Evolutionary conservation across 2,113 vertebrate genomes (phyloP), one percentile per base, ranked within the genome.

Genomic region (Argyrosomus japonicus): DNA sequence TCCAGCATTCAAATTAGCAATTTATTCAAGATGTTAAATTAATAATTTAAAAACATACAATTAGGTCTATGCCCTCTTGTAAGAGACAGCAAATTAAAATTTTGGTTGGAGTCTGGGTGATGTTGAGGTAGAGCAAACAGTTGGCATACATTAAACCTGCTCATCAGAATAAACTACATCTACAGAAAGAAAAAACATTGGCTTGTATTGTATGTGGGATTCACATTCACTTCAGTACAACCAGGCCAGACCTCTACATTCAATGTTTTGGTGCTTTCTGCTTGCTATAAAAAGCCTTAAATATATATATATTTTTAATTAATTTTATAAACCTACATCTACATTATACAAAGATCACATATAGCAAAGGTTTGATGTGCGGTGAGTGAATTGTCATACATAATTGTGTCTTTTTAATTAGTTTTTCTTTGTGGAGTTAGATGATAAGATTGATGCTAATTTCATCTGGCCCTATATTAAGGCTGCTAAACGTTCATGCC

Each of bases 401-500:
- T 25, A 14, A 32, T 23, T 57, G 6, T 32, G 3, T 57, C 25
- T 51, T 6, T 51, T 40, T 45, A n/a, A 15, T 21, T 54, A 45
- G 29, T 53, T 47, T 27, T 21, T 51, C 19, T 65, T 18, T 32
- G 19, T 48, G 10, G 51, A 7, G 2, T 78, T 21, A 14, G 12
- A 68, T 61, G 21, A 29, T 73, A 47, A 74, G 19, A 60, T 48
- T n/a, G 4, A 62, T 68, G 23, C 63, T 54, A 63, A 54, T 58
- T 58, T 27, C 6, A 45, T 53, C 54, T 54, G 4, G 3, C 65
- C 18, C 45, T 21, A 53, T 14, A 36, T 4, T 54, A 32, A 71
- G 25, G 15, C 63, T 11, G 0, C 2, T 6, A 3, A 7, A n/a
- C n/a, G 70, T 64, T 40, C 50, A 53, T 40, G 32, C 21, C 19